A percentile compares a stretch with the other conserved stretches of the same genome.
Conservation (phyloP, 2,113 vertebrate species). For the Cebidichthys violaceus region DNA sequence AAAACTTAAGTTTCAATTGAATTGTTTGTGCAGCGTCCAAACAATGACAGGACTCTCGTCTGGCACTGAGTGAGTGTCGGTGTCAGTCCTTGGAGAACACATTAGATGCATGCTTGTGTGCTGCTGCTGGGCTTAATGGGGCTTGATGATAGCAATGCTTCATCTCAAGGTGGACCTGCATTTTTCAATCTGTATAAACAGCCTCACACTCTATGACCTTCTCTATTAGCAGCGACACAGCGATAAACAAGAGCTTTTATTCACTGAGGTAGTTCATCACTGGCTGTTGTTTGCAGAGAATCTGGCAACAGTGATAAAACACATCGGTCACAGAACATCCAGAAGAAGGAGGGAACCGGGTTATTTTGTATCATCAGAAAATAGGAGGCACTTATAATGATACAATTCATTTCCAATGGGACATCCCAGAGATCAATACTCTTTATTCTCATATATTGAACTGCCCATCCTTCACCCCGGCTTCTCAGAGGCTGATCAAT, state of each 20-base stretch:
- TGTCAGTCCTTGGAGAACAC: slow-evolving; percentile 48
- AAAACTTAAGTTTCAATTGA: not conserved
- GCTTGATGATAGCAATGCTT: slow-evolving; percentile 60
- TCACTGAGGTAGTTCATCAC: not conserved
- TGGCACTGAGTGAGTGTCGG: slow-evolving; percentile 21
- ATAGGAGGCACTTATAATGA: slow-evolving; percentile 33
- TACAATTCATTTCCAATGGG: slow-evolving; percentile 45
- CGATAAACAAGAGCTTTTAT: slow-evolving; percentile 24
- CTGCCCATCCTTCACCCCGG: not conserved
- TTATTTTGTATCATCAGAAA: slow-evolving; percentile 30
- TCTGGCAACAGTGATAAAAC: slow-evolving; percentile 20
- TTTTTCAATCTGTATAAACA: slow-evolving; percentile 50
- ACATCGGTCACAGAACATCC: slow-evolving; percentile 13
- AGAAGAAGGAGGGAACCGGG: slow-evolving; percentile 1
- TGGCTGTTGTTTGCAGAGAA: not conserved
- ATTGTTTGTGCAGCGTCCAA: not conserved
- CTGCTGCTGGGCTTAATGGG: slow-evolving; percentile 55
- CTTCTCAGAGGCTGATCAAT: slow-evolving; percentile 41
- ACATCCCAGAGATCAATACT: slow-evolving; percentile 48
- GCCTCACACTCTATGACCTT: slow-evolving; percentile 33
- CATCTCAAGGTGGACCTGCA: slow-evolving; percentile 63
- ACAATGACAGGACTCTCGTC: slow-evolving; percentile 31
- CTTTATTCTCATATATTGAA: slow-evolving; percentile 52
- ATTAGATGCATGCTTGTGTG: slow-evolving; percentile 40
- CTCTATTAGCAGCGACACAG: slow-evolving; percentile 14